Base-by-base conservation (phyloP, 2,888 invertebrate genomes). In the Petrolisthes cinctipes region DNA sequence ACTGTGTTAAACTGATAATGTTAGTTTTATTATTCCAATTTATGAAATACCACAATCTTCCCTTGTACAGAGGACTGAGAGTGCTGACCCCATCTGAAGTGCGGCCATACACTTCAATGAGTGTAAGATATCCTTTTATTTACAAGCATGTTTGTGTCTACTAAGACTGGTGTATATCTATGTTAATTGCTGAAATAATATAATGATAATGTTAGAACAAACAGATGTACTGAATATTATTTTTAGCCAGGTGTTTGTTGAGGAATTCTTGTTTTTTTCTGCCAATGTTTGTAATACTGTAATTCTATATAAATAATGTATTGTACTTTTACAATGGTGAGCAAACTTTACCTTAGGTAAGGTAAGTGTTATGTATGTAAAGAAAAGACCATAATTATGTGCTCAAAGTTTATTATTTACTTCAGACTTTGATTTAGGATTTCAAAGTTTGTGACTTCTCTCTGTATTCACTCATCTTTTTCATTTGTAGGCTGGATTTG, bases 71-170 rank as follows among this genome's bases (percentile, higher is more conserved):
- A 57, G 87, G 87, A 66, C 9, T 87, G 71, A 87, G 87, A 71
- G 87, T 87, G 17, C 73, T 87, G 5, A 79, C 86, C 6, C 89
- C 89, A 51, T 76, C 89, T 37, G 89, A 89, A 83, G 75, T 89
- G 75, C 86, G 89, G 54, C 89, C 89, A 37, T 89, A 86, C 53
- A 86, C 86, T 71, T 85, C 89, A 75, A 83, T 89, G 86, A 89
- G 89, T 89, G 89, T 89, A 83, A 89, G 89, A 37, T 37, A 37
- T 37, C 37, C 37, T 37, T 37, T 37, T 37, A 37, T 37, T 37
- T 37, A 37, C 37, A 37, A 37, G 37, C 37, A 37, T 57, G 9
- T 78, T 56, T 85, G 54, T 85, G 5, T 14, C 56, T 66, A 23
- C 57, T 53, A n/a, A 66, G 53, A 66, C 11, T 14, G 1, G 11